Evolutionary conservation across 2,888 invertebrate species (phyloP).

Genomic region (Biston stratarius): DNA sequence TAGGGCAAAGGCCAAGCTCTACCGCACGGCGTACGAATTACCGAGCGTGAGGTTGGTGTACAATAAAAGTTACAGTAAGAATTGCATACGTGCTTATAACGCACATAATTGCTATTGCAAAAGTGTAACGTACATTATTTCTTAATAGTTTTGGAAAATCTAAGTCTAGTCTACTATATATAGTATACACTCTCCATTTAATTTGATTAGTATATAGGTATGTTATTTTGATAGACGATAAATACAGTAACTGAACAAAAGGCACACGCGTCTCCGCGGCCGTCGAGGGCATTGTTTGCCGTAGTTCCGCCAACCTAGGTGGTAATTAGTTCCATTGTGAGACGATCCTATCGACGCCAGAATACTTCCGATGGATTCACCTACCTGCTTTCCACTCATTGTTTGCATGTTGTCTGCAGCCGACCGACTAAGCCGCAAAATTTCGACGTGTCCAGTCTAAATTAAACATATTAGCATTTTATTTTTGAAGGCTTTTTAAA

Average conservation of each 20-base stretch:
- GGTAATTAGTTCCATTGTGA: constrained; percentile 84
- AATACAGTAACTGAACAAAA: constrained; percentile 66
- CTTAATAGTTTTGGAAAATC: no score
- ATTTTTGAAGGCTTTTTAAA: no score
- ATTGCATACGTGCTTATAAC: no score
- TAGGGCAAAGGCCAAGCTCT: no score
- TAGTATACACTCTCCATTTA: constrained; percentile 27
- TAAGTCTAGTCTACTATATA: no score
- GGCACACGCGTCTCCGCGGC: constrained; percentile 59
- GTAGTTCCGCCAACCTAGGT: constrained; percentile 67
- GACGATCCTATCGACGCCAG: constrained; percentile 76
- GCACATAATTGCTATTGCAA: no score
- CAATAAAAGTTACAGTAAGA: no score
- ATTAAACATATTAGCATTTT: neutral
- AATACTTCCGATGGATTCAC: constrained; percentile 83
- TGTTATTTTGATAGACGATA: constrained; percentile 54
- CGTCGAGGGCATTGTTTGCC: constrained; percentile 62
- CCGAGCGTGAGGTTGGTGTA: no score
- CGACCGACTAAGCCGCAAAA: constrained; percentile 28
- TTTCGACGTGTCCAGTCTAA: neutral
- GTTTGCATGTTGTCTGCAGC: constrained; percentile 57
- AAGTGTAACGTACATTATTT: no score
- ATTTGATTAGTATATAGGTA: constrained; percentile 37
- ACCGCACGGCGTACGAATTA: no score
- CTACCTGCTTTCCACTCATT: constrained; percentile 80